These are phyloP conservation scores for Oncorhynchus clarkii DNA, from an alignment of 2,113 vertebrate genomes.

Conservation along the genomic window DNA sequence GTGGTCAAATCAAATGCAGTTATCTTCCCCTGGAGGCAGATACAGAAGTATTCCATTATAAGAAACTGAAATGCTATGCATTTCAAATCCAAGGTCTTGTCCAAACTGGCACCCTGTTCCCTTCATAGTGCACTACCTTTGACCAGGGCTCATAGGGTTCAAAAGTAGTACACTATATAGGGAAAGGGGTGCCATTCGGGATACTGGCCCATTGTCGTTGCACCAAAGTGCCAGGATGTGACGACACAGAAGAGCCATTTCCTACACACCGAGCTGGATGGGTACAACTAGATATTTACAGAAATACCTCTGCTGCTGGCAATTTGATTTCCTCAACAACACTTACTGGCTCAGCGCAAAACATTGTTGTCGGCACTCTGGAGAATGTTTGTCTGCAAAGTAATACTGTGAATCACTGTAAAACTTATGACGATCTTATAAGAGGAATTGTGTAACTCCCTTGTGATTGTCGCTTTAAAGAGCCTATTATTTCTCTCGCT, in stretches of 20 bases:
- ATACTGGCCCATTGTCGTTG: too few relatives aligned
- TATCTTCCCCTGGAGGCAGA: slow-evolving; percentile 46
- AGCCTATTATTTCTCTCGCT: not conserved
- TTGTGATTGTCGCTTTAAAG: not conserved
- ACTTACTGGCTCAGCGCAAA: not conserved
- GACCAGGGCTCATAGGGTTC: too few relatives aligned
- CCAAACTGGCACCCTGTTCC: too few relatives aligned
- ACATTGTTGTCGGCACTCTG: too few relatives aligned
- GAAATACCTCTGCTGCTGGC: not conserved
- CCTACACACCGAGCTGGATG: not conserved
- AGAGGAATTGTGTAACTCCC: too few relatives aligned
- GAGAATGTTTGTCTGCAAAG: not conserved
- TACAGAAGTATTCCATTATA: slow-evolving; percentile 49
- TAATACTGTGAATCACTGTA: not conserved
- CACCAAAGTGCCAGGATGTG: slow-evolving; percentile 10
- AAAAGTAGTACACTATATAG: too few relatives aligned
- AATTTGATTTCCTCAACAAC: not conserved
- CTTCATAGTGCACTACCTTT: too few relatives aligned
- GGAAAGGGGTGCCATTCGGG: slow-evolving; percentile 3
- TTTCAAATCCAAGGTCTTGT: slow-evolving; percentile 44
- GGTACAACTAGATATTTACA: not conserved
- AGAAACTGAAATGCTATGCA: slow-evolving; percentile 53
- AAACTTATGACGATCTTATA: not conserved
- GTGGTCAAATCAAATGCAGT: slow-evolving; percentile 27
- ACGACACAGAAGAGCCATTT: slow-evolving; percentile 34